Evolutionary conservation across 2,888 invertebrate genomes (phyloP), one percentile per base, ranked within the genome.

Genomic region (Drosophila recens): DNA sequence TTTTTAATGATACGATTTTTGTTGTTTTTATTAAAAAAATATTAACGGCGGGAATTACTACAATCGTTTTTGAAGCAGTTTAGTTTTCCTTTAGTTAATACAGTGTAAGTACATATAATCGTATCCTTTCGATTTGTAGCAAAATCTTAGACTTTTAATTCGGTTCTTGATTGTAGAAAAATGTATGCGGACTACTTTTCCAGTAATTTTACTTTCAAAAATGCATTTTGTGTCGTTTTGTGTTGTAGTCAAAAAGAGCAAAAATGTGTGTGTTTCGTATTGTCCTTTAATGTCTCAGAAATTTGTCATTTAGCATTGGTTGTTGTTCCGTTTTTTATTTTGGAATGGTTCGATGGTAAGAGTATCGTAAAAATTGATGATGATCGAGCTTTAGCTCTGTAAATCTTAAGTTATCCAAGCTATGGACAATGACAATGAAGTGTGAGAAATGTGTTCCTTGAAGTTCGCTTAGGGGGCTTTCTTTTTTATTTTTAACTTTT

Each of bases 1-100:
- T 36, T 57, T 56, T 53, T 58, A 46, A 42, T 72, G 54, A 27
- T 64, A 20, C 54, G 56, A n/a, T 13, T 36, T 23, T 48, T 42
- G 34, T 56, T 17, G 20, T 58, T 38, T 38, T 57, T 51, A 57
- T 66, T 64, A 40, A 85, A 82, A 64, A 85, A 82, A 85, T 89
- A 79, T 79, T 73, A 90, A 90, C 90, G 90, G 90, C 90, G 90
- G 90, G 90, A 90, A 88, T 81, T 90, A 89, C 90, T 90, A 88
- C 80, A 87, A 85, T 78, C 75, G 59, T 87, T 79, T 79, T 30
- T 23, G 56, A 57, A 57, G 56, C 56, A 57, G 45, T 61, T 65
- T 61, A 45, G 58, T 49, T 30, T 64, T 68, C 59, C 38, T 66
- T 42, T 67, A 73, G 63, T 72, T 75, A 71, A 80, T 74, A 79